Conservation (phyloP, 2,888 invertebrate species). For the Vannuccia rotundouncinata region DNA sequence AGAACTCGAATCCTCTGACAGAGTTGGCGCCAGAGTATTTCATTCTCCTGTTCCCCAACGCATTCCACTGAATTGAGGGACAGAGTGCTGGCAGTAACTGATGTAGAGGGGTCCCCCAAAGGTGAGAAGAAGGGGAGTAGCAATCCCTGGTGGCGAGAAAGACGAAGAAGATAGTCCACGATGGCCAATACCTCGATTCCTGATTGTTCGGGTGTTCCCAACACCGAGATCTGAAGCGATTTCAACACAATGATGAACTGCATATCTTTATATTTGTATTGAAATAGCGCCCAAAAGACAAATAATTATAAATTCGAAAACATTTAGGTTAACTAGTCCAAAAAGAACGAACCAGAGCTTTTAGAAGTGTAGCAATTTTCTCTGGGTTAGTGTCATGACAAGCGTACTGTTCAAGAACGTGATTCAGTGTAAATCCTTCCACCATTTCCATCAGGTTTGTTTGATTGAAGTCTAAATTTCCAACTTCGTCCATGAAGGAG, state of each 20-base stretch:
- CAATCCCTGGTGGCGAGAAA: not conserved
- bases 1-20: not conserved
- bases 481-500: not conserved
- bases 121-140: not conserved
- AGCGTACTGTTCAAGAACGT: not conserved
- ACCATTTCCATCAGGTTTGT: not conserved
- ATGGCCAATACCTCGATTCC: not conserved
- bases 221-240: not conserved
- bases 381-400: conserved; percentile 1
- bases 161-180: not conserved
- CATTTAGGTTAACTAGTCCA: too few relatives aligned
- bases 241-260: too few relatives aligned
- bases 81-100: not conserved
- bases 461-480: not conserved
- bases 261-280: too few relatives aligned
- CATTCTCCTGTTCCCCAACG: not conserved
- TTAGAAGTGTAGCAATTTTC: not conserved
- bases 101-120: not conserved
- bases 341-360: not conserved
- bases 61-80: not conserved
- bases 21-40: not conserved
- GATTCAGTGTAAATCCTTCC: not conserved
- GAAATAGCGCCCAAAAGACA: too few relatives aligned
- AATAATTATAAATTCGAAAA: too few relatives aligned
- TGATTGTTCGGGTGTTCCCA: not conserved